phyloP scores from a whole-genome alignment of 2,113 vertebrate species.

The Psammodynastes pulverulentus region DNA sequence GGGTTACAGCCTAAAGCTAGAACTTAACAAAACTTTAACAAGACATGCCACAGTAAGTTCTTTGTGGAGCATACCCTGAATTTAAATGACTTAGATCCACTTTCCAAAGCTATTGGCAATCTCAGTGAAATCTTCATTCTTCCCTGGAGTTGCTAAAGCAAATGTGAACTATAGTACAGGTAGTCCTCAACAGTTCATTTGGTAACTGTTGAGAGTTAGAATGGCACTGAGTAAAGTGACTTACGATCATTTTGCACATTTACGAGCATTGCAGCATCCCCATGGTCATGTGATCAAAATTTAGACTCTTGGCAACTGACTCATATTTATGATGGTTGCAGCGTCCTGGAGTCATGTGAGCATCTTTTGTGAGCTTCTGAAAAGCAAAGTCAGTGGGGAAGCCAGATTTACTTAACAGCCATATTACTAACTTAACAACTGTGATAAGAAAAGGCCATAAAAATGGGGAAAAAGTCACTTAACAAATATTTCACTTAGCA shows the following conservation, averaged over 20 bases:
- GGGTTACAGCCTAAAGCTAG: not conserved
- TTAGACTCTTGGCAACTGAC: not conserved
- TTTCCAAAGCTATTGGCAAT: not conserved
- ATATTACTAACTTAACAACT: not conserved
- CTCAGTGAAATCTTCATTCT: not conserved
- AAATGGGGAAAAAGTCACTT: not conserved
- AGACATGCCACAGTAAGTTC: slow-evolving; percentile 1
- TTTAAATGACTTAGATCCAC: not conserved
- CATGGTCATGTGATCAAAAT: not conserved
- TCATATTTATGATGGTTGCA: not conserved
- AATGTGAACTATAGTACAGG: not conserved
- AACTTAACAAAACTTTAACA: not conserved
- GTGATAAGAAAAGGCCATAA: not conserved
- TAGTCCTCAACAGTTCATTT: not conserved
- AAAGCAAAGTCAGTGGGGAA: not conserved
- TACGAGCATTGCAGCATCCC: not conserved
- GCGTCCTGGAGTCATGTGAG: not conserved
- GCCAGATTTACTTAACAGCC: not conserved
- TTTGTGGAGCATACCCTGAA: not conserved
- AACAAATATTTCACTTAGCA: not conserved
- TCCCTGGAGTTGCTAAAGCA: not conserved
- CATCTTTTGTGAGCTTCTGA: not conserved
- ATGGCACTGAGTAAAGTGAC: not conserved
- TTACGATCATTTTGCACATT: not conserved
- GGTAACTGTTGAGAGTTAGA: not conserved